Percentiles rank a stretch among this genome's conserved stretches.
Evolutionary conservation across 2,113 vertebrate species (phyloP).

Genomic region (Stigmatopora argus): DNA sequence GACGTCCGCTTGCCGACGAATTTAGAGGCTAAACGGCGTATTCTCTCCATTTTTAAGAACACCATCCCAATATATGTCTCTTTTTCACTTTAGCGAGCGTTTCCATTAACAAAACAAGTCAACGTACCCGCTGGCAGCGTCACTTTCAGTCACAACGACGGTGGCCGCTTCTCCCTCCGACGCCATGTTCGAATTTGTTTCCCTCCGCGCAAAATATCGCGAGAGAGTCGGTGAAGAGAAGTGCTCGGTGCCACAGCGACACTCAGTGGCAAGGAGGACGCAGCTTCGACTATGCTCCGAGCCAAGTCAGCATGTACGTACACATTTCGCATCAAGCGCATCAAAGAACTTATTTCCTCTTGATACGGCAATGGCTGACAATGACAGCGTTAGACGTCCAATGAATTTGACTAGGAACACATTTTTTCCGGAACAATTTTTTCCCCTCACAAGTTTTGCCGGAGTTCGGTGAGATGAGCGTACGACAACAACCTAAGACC

Average conservation of each 20-base stretch:
- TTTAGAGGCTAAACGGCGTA: neutral
- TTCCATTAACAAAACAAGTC: neutral
- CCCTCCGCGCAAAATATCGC: conserved; percentile 43
- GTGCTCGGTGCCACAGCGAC: conserved; percentile 16
- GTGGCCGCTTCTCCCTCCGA: conserved; percentile 60
- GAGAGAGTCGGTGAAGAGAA: conserved; percentile 18
- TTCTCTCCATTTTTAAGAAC: neutral
- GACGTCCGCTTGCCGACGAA: neutral
- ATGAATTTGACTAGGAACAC: no score
- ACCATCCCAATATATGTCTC: neutral
- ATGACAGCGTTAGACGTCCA: no score
- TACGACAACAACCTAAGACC: no score
- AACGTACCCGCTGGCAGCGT: conserved; percentile 58
- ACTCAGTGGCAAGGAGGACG: neutral
- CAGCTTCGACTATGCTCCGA: no score
- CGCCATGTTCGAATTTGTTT: conserved; percentile 70
- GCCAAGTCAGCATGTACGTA: no score
- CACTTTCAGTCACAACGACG: conserved; percentile 38
- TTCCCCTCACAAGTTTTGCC: no score
- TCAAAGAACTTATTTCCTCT: no score
- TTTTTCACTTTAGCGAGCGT: neutral
- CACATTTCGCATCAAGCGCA: no score
- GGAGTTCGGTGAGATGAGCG: no score
- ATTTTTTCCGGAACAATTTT: no score
- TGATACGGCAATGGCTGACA: no score